phyloP scores from a whole-genome alignment of 1,140 invertebrate species.

The Drosophila simulans region DNA sequence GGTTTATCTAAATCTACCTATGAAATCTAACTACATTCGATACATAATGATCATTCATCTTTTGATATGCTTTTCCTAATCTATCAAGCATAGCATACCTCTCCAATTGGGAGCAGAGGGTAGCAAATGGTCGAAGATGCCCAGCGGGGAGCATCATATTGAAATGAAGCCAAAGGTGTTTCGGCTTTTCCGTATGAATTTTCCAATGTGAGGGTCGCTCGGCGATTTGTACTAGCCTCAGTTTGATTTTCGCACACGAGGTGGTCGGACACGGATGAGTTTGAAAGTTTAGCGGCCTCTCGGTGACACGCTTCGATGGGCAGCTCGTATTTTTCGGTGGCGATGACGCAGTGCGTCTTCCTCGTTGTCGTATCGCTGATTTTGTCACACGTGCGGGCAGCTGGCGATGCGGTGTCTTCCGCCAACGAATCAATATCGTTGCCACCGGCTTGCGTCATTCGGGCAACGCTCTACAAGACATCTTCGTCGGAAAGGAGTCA shows the following conservation, averaged over 20 bases:
- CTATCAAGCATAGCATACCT: conserved; percentile 4
- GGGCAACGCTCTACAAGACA: conserved; percentile 54
- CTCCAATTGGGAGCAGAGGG: not conserved
- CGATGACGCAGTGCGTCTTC: conserved; percentile 66
- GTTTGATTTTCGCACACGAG: conserved; percentile 63
- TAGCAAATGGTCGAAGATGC: conserved; percentile 7
- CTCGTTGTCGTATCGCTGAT: conserved; percentile 14
- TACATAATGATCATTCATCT: no score
- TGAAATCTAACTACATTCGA: no score
- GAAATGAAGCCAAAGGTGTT: conserved; percentile 65
- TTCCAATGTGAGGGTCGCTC: conserved; percentile 55
- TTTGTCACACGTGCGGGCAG: conserved; percentile 38
- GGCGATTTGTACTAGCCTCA: conserved; percentile 32
- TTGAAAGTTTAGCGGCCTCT: conserved; percentile 10
- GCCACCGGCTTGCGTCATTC: conserved; percentile 48
- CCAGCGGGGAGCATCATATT: conserved; percentile 46
- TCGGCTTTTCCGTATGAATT: conserved; percentile 51
- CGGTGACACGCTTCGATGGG: conserved; percentile 53
- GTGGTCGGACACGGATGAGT: conserved; percentile 37
- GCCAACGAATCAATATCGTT: conserved; percentile 1
- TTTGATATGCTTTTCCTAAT: no score
- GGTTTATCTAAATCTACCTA: no score
- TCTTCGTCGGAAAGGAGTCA: conserved; percentile 20
- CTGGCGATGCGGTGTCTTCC: conserved; percentile 31
- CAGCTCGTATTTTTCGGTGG: conserved; percentile 31